Base-by-base conservation (phyloP, 1,140 invertebrate species). In the Leptinotarsa lineolata region DNA sequence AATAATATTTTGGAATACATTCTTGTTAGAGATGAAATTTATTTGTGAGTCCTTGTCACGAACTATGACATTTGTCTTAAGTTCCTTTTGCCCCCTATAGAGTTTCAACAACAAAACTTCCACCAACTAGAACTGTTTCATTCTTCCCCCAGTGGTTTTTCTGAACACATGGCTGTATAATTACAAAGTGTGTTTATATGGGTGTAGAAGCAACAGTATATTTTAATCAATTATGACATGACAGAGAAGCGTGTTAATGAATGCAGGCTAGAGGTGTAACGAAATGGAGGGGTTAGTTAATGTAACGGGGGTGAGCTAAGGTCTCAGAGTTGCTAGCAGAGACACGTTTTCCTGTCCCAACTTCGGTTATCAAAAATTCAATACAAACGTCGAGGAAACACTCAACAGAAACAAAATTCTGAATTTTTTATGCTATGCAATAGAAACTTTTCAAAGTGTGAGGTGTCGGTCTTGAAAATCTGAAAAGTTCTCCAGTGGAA, bases 171-270 rank as follows among this genome's bases (percentile, higher is more conserved):
- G 46, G 68, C n/a, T 54, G 68, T 58, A 54, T n/a, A 39, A 54
- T 69, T 69, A 16, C 46, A 69, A 20, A 16, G 20, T 45, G 24
- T 30, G 30, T 63, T 71, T 4, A 63, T 71, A 63, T 30, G 30
- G 63, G 60, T 71, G 39, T 46, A 63, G 70, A 48, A 71, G 70
- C 70, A 71, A 71, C 70, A 71, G 70, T 71, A 71, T 63, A 71
- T 71, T 71, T 71, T 71, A 71, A 71, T 71, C 70, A 71, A 71
- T 71, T 46, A 71, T 71, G 70, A 71, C 70, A 71, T 71, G 70
- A 71, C 70, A 71, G 70, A 30, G 39, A 61, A 63, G 58, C 70
- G 70, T 44, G 59, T 64, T 71, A 59, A 71, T 71, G 44, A 61
- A 71, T 46, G 58, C 59, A 64, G 70, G 70, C 58, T 63, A 13